Evolutionary conservation across 2,888 invertebrate genomes (phyloP).

Genomic region (Incurvaria masculella): DNA sequence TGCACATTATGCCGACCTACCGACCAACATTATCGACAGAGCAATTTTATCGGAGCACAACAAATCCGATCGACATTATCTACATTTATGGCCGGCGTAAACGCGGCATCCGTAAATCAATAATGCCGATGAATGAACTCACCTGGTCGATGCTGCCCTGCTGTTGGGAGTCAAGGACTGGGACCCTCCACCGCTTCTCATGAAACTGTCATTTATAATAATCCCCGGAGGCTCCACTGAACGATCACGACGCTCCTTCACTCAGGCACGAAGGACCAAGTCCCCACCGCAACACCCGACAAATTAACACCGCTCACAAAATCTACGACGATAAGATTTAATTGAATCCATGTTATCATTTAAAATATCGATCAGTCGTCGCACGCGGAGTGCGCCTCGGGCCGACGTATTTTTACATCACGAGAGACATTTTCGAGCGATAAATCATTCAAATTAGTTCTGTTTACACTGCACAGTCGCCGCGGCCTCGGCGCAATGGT

Average conservation of each 20-base stretch:
- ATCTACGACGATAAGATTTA: conserved; percentile 27
- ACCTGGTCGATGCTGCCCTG: neutral
- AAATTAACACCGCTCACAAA: neutral
- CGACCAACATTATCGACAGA: neutral
- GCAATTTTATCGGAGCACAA: conserved; percentile 33
- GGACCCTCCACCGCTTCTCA: neutral
- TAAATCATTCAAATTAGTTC: conserved; percentile 12
- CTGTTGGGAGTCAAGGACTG: neutral
- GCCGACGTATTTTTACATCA: conserved; percentile 48
- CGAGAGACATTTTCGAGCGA: conserved; percentile 39
- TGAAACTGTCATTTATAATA: neutral
- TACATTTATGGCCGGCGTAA: conserved; percentile 10
- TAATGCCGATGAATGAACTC: neutral
- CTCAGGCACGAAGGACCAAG: neutral
- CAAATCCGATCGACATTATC: conserved; percentile 40
- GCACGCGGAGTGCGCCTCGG: conserved; percentile 44
- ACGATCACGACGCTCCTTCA: neutral
- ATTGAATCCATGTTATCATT: conserved; percentile 56
- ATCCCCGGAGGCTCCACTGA: neutral
- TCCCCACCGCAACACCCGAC: neutral
- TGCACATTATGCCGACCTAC: neutral
- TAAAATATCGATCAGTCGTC: conserved; percentile 51
- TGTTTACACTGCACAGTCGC: neutral
- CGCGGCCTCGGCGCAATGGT: neutral
- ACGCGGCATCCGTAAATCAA: neutral